Base-by-base conservation (phyloP, 2,797 vertebrate species). In the Rousettus madagascariensis region DNA sequence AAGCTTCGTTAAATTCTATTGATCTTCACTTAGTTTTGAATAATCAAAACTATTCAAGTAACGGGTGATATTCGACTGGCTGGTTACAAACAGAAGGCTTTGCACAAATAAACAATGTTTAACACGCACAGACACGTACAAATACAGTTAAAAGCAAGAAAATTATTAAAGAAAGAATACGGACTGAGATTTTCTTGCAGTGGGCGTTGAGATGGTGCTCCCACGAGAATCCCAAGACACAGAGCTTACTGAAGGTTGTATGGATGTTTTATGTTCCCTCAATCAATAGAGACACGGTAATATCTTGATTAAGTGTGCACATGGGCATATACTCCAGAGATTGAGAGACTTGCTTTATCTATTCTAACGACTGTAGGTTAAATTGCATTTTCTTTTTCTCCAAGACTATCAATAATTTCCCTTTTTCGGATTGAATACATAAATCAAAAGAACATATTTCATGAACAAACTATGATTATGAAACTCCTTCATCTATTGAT, bases 391-490 rank as follows among this genome's bases (percentile, higher is more conserved):
- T 95, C 78, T 91, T 92, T 93, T 85, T 72, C 79, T 93, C 26
- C 17, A 91, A 36, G 65, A 90, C 28, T 93, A 51, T 97, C 87
- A 88, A 87, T 74, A 93, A 33, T 86, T 96, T 96, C 82, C 74
- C 51, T 85, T 33, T 74, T 71, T 90, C 63, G 95, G 91, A 97
- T 63, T 84, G 96, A 96, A 83, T 12, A 95, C 41, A 91, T 94
- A 51, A 95, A 95, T 96, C 68, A 75, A 96, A 90, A 41, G 13
- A 96, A 46, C 33, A 84, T 41, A 59, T 38, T 96, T 97, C 85
- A 92, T 36, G 77, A 89, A 90, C 13, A 77, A 46, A 51, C 53
- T 41, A 41, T 86, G 69, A 96, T 94, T 59, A 69, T 61, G 36
- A 94, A 75, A 71, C 63, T 53, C 30, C 13, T 66, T 90, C 30